A percentile compares a stretch with the other conserved stretches of the same genome.
Evolutionary conservation across 2,113 vertebrate genomes (phyloP).

Genomic region (Hyla sarda): DNA sequence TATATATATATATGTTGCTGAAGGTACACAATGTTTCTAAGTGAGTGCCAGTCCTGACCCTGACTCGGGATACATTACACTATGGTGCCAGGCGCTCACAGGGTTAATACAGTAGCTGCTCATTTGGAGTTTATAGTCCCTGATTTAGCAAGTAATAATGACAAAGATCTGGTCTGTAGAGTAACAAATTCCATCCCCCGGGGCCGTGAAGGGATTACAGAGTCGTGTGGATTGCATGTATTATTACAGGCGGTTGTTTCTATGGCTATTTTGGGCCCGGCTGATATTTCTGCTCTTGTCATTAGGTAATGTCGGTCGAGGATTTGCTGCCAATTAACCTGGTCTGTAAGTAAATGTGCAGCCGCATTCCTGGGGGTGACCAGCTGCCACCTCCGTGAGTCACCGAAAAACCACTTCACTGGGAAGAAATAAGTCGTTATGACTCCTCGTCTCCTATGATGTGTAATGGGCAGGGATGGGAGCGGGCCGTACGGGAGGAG

Average conservation of each 20-base stretch:
- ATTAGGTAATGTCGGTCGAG: neutral
- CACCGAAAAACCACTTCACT: neutral
- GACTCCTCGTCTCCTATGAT: neutral
- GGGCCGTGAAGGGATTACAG: neutral
- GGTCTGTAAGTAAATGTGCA: conserved; percentile 3
- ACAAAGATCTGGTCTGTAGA: conserved; percentile 3
- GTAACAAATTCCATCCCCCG: neutral
- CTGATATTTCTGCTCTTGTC: neutral
- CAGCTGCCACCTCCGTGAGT: conserved; percentile 28
- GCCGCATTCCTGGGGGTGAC: conserved; percentile 42
- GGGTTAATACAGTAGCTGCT: neutral
- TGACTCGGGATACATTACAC: too few relatives aligned
- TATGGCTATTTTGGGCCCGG: conserved; percentile 1
- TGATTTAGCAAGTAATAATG: conserved; percentile 13
- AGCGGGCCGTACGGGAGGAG: neutral
- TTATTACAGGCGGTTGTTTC: conserved; percentile 19
- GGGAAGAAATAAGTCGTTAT: neutral
- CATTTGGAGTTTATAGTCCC: conserved; percentile 14
- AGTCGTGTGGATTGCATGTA: neutral
- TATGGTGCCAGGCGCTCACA: neutral
- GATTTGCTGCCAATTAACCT: conserved; percentile 17
- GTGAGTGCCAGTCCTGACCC: neutral
- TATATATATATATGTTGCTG: neutral
- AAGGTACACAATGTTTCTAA: neutral
- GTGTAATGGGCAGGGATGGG: neutral